Conservation (phyloP, 2,888 invertebrate genomes). For the Therioaphis trifolii region DNA sequence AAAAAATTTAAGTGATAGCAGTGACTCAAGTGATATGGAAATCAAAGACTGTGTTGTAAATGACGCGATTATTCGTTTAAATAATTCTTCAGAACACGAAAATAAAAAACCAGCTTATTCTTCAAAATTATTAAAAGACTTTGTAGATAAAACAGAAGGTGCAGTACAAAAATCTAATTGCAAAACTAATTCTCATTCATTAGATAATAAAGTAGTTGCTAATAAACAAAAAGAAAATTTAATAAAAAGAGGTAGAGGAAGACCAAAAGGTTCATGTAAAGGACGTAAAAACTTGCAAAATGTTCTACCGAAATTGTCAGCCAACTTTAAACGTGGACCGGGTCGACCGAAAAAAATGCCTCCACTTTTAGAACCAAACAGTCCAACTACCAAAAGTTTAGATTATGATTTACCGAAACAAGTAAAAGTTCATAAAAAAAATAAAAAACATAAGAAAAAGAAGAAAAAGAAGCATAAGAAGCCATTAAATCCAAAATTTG, state of each 20-base stretch:
- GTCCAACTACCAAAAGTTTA: conserved; percentile 50
- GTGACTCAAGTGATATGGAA: conserved; percentile 59
- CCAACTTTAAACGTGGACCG: conserved; percentile 66
- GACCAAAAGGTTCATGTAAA: conserved; percentile 67
- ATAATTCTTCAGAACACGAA: conserved; percentile 67
- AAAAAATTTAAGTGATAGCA: conserved; percentile 59
- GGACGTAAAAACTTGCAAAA: conserved; percentile 13
- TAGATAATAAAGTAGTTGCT: conserved; percentile 65
- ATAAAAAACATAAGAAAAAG: conserved; percentile 54
- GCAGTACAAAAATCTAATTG: conserved; percentile 62
- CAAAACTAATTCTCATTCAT: conserved; percentile 64
- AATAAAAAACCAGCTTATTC: conserved; percentile 72
- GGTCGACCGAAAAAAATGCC: conserved; percentile 68
- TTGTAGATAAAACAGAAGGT: conserved; percentile 80
- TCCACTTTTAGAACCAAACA: conserved; percentile 58
- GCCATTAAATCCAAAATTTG: conserved; percentile 51
- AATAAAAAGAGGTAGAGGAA: conserved; percentile 67
- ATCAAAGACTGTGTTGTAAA: conserved; percentile 74
- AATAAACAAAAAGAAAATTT: conserved; percentile 58
- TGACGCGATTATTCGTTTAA: conserved; percentile 76
- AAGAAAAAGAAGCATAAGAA: conserved; percentile 55
- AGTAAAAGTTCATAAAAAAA: conserved; percentile 42
- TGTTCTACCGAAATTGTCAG: conserved; percentile 51
- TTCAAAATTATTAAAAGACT: conserved; percentile 82
- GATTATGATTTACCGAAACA: conserved; percentile 40